Evolutionary conservation across 2,888 invertebrate species (phyloP).

Genomic region (Laspeyria flexula): DNA sequence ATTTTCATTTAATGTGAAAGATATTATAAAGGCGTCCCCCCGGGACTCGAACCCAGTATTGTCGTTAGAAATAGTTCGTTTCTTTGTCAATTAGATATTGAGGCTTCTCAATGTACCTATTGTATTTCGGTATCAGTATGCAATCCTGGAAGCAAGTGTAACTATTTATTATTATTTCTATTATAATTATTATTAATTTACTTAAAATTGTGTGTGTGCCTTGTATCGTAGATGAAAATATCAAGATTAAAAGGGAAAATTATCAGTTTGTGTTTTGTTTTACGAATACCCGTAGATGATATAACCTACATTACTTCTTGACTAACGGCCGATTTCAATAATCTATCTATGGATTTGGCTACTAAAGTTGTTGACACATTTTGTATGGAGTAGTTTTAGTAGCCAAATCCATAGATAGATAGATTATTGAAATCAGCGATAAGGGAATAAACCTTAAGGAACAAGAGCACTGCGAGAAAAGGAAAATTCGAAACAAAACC

Average conservation of each 20-base stretch:
- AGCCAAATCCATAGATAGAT: too few relatives aligned
- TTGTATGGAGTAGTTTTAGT: too few relatives aligned
- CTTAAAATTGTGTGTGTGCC: constrained; percentile 89
- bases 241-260: constrained; percentile 87
- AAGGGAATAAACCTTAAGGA: too few relatives aligned
- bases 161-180: constrained; percentile 82
- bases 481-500: too few relatives aligned
- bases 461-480: too few relatives aligned
- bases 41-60: constrained; percentile 50
- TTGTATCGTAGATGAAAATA: constrained; percentile 89
- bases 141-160: constrained; percentile 73
- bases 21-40: constrained; percentile 25
- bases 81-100: constrained; percentile 66
- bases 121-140: constrained; percentile 66
- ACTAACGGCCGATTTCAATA: too few relatives aligned
- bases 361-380: too few relatives aligned
- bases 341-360: too few relatives aligned
- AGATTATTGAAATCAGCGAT: too few relatives aligned
- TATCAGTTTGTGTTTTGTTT: constrained; percentile 75
- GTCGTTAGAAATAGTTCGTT: constrained; percentile 62
- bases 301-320: constrained; percentile 4
- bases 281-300: constrained; percentile 14
- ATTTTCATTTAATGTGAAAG: constrained; percentile 58
- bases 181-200: constrained; percentile 81
- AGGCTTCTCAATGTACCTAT: constrained; percentile 65